phyloP scores from a whole-genome alignment of 2,888 invertebrate species.

The Allophyes oxyacanthae region DNA sequence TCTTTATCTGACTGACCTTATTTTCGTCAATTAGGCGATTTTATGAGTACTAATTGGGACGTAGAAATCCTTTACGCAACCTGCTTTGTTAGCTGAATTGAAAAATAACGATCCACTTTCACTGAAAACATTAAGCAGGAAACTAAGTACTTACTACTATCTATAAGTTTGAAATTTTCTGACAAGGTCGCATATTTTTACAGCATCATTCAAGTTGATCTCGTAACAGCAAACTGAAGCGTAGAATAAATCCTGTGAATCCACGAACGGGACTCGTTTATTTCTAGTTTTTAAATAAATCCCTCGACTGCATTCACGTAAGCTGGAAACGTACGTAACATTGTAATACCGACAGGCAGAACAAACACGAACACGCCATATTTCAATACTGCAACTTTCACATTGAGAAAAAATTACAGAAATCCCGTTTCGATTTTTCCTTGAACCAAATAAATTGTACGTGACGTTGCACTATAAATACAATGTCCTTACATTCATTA shows the following conservation, averaged over 20 bases:
- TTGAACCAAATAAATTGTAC: neutral
- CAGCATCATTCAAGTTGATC: slow-evolving; percentile 7
- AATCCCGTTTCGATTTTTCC: slow-evolving; percentile 30
- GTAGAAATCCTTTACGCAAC: slow-evolving; percentile 15
- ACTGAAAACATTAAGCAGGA: neutral
- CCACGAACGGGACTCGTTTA: slow-evolving; percentile 24
- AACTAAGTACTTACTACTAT: too few species aligned
- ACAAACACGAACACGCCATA: slow-evolving; percentile 57
- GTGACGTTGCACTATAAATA: neutral
- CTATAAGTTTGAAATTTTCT: too few species aligned
- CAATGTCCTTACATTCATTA: neutral
- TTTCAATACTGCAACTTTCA: slow-evolving; percentile 52
- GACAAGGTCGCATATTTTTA: neutral
- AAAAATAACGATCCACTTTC: neutral
- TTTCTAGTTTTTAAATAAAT: slow-evolving; percentile 44
- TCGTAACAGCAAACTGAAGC: slow-evolving; percentile 10
- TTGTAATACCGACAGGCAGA: slow-evolving; percentile 42
- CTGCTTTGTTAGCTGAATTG: slow-evolving; percentile 10
- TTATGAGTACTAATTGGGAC: slow-evolving; percentile 26
- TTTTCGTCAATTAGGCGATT: slow-evolving; percentile 35
- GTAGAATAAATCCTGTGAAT: slow-evolving; percentile 26
- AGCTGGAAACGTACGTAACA: slow-evolving; percentile 44
- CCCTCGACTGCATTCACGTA: slow-evolving; percentile 33
- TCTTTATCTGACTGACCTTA: slow-evolving; percentile 15
- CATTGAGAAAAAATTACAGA: slow-evolving; percentile 24